phyloP scores from a whole-genome alignment of 2,113 vertebrate genomes.

The Oplegnathus fasciatus region DNA sequence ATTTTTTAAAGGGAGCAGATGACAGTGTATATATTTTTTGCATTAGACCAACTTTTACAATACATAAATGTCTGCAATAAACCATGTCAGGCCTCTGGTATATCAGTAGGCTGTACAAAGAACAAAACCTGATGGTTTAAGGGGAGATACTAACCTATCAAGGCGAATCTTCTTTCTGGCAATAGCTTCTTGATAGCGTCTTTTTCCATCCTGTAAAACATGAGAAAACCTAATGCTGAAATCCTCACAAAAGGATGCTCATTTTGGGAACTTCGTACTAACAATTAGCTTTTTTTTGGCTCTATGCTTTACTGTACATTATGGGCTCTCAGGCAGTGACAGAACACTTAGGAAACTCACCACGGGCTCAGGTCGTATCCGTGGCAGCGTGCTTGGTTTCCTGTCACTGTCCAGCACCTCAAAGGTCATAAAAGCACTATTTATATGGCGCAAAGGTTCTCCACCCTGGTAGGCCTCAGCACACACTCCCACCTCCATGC shows the following conservation, averaged over 20 bases:
- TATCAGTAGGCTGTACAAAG: not conserved
- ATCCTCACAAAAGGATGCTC: not conserved
- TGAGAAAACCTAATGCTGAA: not conserved
- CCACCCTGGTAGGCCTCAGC: constrained; percentile 93
- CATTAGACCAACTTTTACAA: not conserved
- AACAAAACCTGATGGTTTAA: no score
- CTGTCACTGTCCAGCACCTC: constrained; percentile 89
- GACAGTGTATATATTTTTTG: not conserved
- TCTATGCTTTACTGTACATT: not conserved
- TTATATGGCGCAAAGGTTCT: constrained; percentile 90
- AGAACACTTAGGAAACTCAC: constrained; percentile 78
- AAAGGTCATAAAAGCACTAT: constrained; percentile 98
- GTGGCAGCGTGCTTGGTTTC: constrained; percentile 86
- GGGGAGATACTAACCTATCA: constrained; percentile 85
- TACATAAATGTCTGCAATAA: not conserved
- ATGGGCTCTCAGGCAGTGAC: not conserved
- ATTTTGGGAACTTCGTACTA: not conserved
- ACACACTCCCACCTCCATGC: constrained; percentile 98
- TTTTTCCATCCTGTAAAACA: constrained; percentile 90
- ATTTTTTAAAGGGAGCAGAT: not conserved
- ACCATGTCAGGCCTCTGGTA: not conserved
- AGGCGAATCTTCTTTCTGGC: constrained; percentile 95
- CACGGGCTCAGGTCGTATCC: constrained; percentile 90
- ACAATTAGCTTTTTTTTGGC: not conserved
- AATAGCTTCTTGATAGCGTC: constrained; percentile 92